A percentile compares a stretch with the other conserved stretches of the same genome.
Evolutionary conservation across 2,113 vertebrate species (phyloP).

Genomic region (Ailuropoda melanoleuca): DNA sequence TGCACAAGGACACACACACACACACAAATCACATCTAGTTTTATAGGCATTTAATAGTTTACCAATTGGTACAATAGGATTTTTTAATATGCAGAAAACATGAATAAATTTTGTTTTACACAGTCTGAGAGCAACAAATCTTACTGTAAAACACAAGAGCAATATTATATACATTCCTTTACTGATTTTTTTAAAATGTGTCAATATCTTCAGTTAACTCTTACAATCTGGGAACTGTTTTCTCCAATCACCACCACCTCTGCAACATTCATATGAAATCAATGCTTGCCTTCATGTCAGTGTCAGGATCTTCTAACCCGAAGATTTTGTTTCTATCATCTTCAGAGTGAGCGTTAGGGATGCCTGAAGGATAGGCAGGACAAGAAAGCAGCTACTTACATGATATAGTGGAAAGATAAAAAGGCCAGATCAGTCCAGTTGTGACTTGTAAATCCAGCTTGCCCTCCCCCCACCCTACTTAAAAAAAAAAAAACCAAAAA

Average conservation of each 20-base stretch:
- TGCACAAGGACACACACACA: constrained; percentile 67
- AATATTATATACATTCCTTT: constrained; percentile 93
- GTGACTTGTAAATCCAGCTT: constrained; percentile 83
- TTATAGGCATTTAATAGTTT: constrained; percentile 94
- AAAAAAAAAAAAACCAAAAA: neutral
- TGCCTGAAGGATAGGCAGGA: constrained; percentile 81
- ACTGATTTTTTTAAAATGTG: constrained; percentile 83
- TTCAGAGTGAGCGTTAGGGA: constrained; percentile 81
- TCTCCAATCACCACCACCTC: constrained; percentile 85
- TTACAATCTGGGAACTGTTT: constrained; percentile 84
- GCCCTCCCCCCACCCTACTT: constrained; percentile 59
- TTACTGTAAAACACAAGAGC: constrained; percentile 93
- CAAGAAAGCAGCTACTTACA: constrained; percentile 88
- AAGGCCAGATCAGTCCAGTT: constrained; percentile 83
- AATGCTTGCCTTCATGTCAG: constrained; percentile 82
- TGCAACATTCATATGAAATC: constrained; percentile 76
- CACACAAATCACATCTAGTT: constrained; percentile 82
- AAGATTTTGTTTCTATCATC: constrained; percentile 81
- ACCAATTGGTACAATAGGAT: constrained; percentile 94
- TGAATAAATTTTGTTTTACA: constrained; percentile 94
- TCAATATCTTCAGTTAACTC: constrained; percentile 88
- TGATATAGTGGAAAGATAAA: constrained; percentile 86
- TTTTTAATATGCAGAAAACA: constrained; percentile 95
- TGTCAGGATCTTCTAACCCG: constrained; percentile 78
- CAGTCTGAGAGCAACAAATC: constrained; percentile 93